Percentiles rank a stretch among this genome's conserved stretches.
phyloP scores from a whole-genome alignment of 2,888 invertebrate genomes.

The Galeruca laticollis region DNA sequence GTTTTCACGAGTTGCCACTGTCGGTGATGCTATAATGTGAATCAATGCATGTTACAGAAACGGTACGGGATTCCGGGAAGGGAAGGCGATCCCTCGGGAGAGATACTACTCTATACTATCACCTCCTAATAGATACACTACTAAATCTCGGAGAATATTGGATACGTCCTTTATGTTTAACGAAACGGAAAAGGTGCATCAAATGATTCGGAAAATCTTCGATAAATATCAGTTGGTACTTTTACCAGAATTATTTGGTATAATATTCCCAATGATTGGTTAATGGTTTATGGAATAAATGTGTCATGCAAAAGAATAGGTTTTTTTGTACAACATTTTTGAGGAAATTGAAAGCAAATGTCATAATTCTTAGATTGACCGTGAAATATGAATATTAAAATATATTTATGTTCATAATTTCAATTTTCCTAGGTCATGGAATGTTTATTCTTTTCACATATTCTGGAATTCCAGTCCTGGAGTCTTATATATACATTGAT shows the following conservation, averaged over 20 bases:
- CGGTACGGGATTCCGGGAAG: constrained; percentile 6
- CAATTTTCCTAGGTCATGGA: no score
- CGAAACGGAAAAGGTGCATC: constrained; percentile 5
- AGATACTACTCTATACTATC: constrained; percentile 40
- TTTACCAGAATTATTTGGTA: neutral
- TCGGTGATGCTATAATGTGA: neutral
- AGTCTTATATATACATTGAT: no score
- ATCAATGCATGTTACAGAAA: constrained; percentile 11
- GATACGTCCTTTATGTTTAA: constrained; percentile 35
- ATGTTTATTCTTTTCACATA: no score
- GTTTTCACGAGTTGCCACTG: constrained; percentile 2
- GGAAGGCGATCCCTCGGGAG: constrained; percentile 23
- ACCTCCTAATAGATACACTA: constrained; percentile 48
- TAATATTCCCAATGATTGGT: no score
- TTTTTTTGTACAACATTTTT: no score
- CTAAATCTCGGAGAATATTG: constrained; percentile 45
- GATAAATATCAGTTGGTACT: constrained; percentile 26
- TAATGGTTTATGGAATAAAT: no score
- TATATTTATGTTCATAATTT: no score
- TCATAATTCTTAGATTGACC: no score
- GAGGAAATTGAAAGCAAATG: no score
- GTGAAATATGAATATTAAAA: no score
- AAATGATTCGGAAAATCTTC: constrained; percentile 30
- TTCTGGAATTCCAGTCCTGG: no score
- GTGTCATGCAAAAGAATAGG: no score